Evolutionary conservation across 2,113 vertebrate species (phyloP), one percentile per base, ranked within the genome.

Genomic region (Protobothrops flavoviridis): DNA sequence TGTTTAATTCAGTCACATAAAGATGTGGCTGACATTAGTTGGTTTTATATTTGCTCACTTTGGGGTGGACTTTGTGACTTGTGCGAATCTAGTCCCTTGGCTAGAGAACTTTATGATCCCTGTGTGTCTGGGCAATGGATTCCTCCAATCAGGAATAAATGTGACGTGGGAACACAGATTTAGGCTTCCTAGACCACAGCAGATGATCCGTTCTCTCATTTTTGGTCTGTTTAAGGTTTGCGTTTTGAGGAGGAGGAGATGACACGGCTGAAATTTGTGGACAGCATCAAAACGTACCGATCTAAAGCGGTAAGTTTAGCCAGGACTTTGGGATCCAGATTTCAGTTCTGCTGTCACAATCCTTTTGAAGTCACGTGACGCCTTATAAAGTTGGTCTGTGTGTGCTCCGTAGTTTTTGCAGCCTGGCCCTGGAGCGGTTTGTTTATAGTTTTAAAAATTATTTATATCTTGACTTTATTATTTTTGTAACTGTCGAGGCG

Each of bases 221-320:
- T 43, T 39, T 13, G 2, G 11, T n/a, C 24, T 86, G 24, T 1
- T 94, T 56, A 95, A 99, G 99, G 98, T 7, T 97, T 97, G 0
- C 96, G 94, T 92, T 98, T 99, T 0, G 98, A 98, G 95, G 98
- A 97, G 89, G 97, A 97, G 0, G 99, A 99, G 94, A 97, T 99
- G 94, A 98, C 98, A 91, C 98, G 98, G 90, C 97, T 99, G 93
- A 97, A 98, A 87, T 97, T 99, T 0, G 98, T 99, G 26, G 99
- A 99, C 92, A 97, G 97, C 94, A 99, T 99, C 93, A 99, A 98
- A 96, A 95, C 95, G 91, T 99, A 99, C 96, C 99, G 98, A 92
- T 96, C 99, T 0, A 99, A 98, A 97, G 95, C 98, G 0, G 99
- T 99, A 95, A 98, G 99, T 97, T 43, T 10, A 15, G 12, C 3